phyloP scores from a whole-genome alignment of 1,140 invertebrate genomes.

The Microplitis demolitor region DNA sequence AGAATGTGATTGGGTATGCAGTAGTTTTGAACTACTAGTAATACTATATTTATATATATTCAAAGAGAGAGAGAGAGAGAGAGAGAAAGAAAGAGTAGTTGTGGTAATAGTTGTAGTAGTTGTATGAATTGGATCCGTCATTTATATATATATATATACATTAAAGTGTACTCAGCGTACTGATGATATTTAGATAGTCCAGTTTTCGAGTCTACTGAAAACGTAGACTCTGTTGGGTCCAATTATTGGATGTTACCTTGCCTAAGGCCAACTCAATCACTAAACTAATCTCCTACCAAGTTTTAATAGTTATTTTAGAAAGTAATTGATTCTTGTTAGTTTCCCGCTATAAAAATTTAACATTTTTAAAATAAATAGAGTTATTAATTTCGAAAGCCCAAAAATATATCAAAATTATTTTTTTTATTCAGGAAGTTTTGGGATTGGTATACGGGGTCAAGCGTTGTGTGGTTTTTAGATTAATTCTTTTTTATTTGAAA shows the following conservation, averaged over 20 bases:
- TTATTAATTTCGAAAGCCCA: too few relatives aligned
- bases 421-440: too few relatives aligned
- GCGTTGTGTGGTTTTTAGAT: too few relatives aligned
- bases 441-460: too few relatives aligned
- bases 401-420: too few relatives aligned
- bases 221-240: constrained; percentile 6
- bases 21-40: background rate
- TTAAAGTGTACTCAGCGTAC: background rate
- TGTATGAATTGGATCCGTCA: background rate
- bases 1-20: constrained; percentile 22
- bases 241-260: constrained; percentile 1
- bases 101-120: too few relatives aligned
- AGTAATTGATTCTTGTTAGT: too few relatives aligned
- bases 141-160: background rate
- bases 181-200: constrained; percentile 20
- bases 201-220: constrained; percentile 2
- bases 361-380: too few relatives aligned
- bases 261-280: background rate
- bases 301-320: too few relatives aligned
- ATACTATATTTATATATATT: background rate
- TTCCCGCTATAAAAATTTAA: too few relatives aligned
- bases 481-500: too few relatives aligned
- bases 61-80: background rate
- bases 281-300: background rate
- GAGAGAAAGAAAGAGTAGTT: background rate